Conservation (phyloP, 2,797 vertebrate species). For the Coracias cyanogaster region DNA sequence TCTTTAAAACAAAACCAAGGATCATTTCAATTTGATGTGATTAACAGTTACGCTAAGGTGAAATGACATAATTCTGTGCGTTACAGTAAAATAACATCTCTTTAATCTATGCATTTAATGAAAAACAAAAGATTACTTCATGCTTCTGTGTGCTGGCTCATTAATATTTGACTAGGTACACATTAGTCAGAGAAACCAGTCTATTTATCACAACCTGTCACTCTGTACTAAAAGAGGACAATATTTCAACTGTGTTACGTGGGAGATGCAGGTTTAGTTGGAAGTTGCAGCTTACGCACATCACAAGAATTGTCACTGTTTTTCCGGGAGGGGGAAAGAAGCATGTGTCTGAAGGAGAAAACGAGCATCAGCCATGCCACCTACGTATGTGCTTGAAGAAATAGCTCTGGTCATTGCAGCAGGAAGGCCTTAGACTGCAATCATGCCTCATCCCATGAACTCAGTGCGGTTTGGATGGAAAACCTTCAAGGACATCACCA, state of each 20-base stretch:
- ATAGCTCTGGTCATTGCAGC: background rate
- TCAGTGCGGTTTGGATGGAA: background rate
- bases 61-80: slow-evolving; percentile 72
- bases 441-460: background rate
- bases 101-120: slow-evolving; percentile 55
- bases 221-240: background rate
- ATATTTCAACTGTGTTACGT: background rate
- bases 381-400: background rate
- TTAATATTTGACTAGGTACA: slow-evolving; percentile 36
- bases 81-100: slow-evolving; percentile 65
- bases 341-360: background rate
- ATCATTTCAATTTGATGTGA: slow-evolving; percentile 74
- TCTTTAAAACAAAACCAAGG: slow-evolving; percentile 81
- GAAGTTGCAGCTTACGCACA: background rate
- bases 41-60: slow-evolving; percentile 69
- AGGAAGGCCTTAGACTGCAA: background rate
- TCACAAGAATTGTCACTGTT: background rate
- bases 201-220: slow-evolving; percentile 36
- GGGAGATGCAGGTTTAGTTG: background rate
- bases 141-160: slow-evolving; percentile 22
- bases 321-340: background rate
- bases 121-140: slow-evolving; percentile 58
- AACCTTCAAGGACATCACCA: background rate
- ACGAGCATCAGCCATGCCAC: background rate
- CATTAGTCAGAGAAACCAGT: background rate